Conservation (phyloP, 2,113 vertebrate genomes). For the Serilophus lunatus region DNA sequence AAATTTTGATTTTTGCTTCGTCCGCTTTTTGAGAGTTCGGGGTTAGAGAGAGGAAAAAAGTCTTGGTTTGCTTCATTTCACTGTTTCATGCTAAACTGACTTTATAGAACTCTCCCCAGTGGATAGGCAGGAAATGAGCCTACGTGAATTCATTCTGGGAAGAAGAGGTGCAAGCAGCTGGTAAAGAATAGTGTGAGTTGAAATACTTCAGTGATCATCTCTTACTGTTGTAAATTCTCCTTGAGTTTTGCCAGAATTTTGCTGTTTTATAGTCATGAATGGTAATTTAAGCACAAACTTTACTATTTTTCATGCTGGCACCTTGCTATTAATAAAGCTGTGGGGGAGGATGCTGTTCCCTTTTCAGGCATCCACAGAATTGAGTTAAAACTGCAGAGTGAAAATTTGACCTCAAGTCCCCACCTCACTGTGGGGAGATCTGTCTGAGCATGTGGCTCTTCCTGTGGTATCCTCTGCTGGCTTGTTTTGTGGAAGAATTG, state of each 20-base stretch:
- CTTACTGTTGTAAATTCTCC: neutral
- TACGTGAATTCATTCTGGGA: neutral
- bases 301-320: neutral
- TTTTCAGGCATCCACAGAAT: neutral
- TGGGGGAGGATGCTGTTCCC: neutral
- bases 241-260: neutral
- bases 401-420: neutral
- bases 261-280: neutral
- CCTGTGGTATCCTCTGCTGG: neutral
- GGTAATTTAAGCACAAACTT: neutral
- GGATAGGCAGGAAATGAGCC: neutral
- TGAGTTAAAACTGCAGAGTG: neutral
- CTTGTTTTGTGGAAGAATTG: neutral
- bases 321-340: slow-evolving; percentile 22
- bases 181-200: neutral
- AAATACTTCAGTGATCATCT: neutral
- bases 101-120: neutral
- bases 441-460: fast-evolving
- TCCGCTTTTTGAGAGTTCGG: neutral
- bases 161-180: neutral
- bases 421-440: neutral
- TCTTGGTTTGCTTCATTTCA: neutral
- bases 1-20: neutral
- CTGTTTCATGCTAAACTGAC: neutral
- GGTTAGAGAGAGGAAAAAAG: neutral